Percentiles rank a stretch among this genome's conserved stretches.
Conservation (phyloP, 1,140 invertebrate species). For the Aleiodes sp. region DNA sequence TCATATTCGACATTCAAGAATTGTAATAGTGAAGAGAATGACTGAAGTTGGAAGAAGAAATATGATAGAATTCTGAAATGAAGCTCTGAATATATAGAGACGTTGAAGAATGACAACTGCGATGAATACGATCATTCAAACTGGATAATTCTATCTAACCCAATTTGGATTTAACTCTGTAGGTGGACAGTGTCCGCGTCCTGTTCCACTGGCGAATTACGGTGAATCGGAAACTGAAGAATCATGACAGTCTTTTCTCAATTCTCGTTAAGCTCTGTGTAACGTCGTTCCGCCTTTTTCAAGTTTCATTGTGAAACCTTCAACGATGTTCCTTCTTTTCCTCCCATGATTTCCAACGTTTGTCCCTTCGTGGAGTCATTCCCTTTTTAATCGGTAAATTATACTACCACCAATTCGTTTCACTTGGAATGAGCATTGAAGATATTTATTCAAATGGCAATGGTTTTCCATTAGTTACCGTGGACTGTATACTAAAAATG, state of each 20-base stretch:
- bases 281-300: constrained; percentile 48
- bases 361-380: constrained; percentile 35
- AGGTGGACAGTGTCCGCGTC: background rate
- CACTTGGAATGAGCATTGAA: background rate
- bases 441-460: background rate
- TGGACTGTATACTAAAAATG: background rate
- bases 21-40: background rate
- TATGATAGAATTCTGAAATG: background rate
- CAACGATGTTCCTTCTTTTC: constrained; percentile 23
- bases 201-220: constrained; percentile 18
- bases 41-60: background rate
- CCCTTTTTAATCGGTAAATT: constrained; percentile 36
- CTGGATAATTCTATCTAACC: background rate
- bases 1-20: background rate
- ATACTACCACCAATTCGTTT: constrained; percentile 21
- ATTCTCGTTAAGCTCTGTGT: constrained; percentile 43
- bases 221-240: constrained; percentile 20
- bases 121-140: too few relatives aligned
- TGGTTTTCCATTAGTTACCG: background rate
- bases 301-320: constrained; percentile 42
- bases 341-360: constrained; percentile 33
- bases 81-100: background rate
- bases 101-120: too few relatives aligned
- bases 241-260: background rate
- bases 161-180: background rate